Evolutionary conservation across 2,797 vertebrate genomes (phyloP).

Genomic region (Sebastolobus altivelis): DNA sequence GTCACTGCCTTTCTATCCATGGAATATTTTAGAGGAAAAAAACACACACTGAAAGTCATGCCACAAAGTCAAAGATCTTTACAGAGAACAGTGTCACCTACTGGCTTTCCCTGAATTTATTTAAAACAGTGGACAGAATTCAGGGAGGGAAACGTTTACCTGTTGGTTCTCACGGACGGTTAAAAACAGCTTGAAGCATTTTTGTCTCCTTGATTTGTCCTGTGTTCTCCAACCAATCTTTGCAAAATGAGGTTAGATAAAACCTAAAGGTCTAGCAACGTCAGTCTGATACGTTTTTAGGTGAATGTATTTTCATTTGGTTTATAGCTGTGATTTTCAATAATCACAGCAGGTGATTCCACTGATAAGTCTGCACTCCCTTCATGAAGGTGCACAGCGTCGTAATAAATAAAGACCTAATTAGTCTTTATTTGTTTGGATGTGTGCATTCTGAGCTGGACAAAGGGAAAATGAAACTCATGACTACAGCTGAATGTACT

Average conservation of each 20-base stretch:
- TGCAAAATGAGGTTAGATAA: not conserved
- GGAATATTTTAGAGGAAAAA: conserved; percentile 29
- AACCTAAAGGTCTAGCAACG: not conserved
- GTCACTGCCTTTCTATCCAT: conserved; percentile 14
- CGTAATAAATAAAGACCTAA: not conserved
- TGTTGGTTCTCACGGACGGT: not conserved
- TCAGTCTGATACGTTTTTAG: not conserved
- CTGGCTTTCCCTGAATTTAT: conserved; percentile 47
- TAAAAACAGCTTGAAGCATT: not conserved
- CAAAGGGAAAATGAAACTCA: not conserved
- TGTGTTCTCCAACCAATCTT: not conserved
- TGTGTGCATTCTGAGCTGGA: not conserved
- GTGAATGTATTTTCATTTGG: not conserved
- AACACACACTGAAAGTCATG: conserved; percentile 55
- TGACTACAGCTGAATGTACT: not conserved
- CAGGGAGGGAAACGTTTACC: not conserved
- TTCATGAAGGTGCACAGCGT: not conserved
- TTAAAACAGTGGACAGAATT: conserved; percentile 20
- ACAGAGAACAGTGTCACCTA: conserved; percentile 72
- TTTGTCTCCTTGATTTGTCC: not conserved
- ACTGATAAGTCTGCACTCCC: not conserved
- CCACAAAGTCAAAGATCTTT: conserved; percentile 68
- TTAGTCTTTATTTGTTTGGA: not conserved
- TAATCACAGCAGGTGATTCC: conserved; percentile 1
- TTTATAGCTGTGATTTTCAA: not conserved